Percentiles rank a stretch among this genome's conserved stretches.
phyloP scores from a whole-genome alignment of 2,797 vertebrate species.

The Tachyglossus aculeatus region DNA sequence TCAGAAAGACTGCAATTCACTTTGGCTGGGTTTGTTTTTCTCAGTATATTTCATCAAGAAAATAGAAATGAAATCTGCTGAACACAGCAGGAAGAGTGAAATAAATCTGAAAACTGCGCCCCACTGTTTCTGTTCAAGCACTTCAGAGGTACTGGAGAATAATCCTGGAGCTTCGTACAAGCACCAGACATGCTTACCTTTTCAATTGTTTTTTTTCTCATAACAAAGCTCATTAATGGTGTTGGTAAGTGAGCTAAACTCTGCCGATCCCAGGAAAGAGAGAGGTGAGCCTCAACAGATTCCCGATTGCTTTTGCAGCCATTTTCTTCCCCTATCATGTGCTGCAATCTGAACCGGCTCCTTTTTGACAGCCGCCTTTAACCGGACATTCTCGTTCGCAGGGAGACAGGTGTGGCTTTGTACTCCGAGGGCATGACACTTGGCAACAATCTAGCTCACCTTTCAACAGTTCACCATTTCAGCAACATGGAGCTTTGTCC shows the following conservation, averaged over 20 bases:
- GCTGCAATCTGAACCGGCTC: conserved; percentile 42
- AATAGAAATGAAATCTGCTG: conserved; percentile 50
- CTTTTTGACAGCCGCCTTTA: conserved; percentile 6
- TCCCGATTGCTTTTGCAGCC: conserved; percentile 50
- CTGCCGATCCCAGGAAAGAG: conserved; percentile 34
- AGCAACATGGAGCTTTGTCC: conserved; percentile 47
- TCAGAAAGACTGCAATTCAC: conserved; percentile 37
- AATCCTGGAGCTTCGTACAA: conserved; percentile 37
- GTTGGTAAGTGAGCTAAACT: conserved; percentile 40
- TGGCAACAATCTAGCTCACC: conserved; percentile 33
- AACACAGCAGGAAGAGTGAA: conserved; percentile 48
- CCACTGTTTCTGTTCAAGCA: conserved; percentile 46
- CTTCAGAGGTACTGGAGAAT: conserved; percentile 43
- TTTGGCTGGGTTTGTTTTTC: conserved; percentile 50
- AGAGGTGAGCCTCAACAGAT: conserved; percentile 54
- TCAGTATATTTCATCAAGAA: conserved; percentile 50
- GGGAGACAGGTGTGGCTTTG: conserved; percentile 54
- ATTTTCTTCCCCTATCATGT: conserved; percentile 43
- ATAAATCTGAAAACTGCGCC: conserved; percentile 52
- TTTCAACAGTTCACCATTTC: conserved; percentile 40
- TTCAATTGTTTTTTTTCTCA: conserved; percentile 7
- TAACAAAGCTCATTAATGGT: conserved; percentile 46
- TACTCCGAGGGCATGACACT: conserved; percentile 28
- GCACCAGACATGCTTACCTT: conserved; percentile 21
- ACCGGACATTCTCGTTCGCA: conserved; percentile 3